These are phyloP conservation scores for Argyrosomus regius DNA, from an alignment of 2,797 vertebrate species.

Conservation along the genomic window DNA sequence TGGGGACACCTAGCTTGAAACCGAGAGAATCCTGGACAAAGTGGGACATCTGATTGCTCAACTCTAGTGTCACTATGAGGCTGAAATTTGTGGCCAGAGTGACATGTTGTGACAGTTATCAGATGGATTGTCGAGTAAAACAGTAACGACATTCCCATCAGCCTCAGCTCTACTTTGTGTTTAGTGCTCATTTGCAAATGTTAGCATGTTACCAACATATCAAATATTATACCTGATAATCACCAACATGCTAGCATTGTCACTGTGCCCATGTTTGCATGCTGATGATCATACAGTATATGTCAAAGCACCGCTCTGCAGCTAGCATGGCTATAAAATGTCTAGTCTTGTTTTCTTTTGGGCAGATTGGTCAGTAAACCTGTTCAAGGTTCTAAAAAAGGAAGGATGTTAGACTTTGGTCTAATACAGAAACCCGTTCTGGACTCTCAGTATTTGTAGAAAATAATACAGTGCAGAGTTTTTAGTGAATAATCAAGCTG, in stretches of 20 bases:
- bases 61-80: too few species aligned
- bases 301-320: too few species aligned
- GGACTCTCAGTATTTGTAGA: neutral
- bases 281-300: too few species aligned
- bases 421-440: neutral
- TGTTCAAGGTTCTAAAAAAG: neutral
- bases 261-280: neutral
- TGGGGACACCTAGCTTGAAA: too few species aligned
- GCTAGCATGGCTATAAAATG: neutral
- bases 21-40: too few species aligned
- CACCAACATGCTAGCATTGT: too few species aligned
- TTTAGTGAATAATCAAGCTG: neutral
- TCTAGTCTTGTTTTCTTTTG: neutral
- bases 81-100: too few species aligned
- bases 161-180: neutral
- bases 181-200: neutral
- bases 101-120: too few species aligned
- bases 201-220: neutral
- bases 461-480: neutral
- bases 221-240: neutral
- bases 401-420: too few species aligned
- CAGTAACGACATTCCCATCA: too few species aligned
- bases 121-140: too few species aligned
- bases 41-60: too few species aligned
- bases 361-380: neutral